These are phyloP conservation scores for Flexamia atlantica DNA, from an alignment of 2,888 invertebrate species.

Conservation along the genomic window DNA sequence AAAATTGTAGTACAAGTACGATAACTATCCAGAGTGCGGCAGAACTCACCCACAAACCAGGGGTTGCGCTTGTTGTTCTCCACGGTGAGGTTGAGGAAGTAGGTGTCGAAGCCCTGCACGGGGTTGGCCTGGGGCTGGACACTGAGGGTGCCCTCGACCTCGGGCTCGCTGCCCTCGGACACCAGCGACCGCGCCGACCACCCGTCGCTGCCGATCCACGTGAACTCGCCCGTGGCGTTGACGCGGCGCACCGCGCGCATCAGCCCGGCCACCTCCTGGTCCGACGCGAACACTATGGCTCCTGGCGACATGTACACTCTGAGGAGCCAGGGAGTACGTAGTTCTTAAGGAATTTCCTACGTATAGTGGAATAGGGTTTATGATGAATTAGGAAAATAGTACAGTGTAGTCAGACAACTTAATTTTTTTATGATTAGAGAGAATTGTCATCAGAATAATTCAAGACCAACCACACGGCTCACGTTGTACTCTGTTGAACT, in stretches of 20 bases:
- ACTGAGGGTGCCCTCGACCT: slow-evolving; percentile 94
- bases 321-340: no score
- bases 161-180: slow-evolving; percentile 86
- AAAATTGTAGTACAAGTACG: no score
- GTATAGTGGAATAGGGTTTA: no score
- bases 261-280: slow-evolving; percentile 97
- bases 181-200: slow-evolving; percentile 85
- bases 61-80: slow-evolving; percentile 94
- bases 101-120: slow-evolving; percentile 91
- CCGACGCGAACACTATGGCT: slow-evolving; percentile 96
- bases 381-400: no score
- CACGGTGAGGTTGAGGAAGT: slow-evolving; percentile 90
- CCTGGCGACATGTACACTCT: slow-evolving; percentile 84
- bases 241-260: slow-evolving; percentile 94
- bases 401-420: no score
- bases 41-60: slow-evolving; percentile 92
- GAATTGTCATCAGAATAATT: no score
- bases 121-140: slow-evolving; percentile 96
- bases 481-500: no score
- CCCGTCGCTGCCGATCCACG: slow-evolving; percentile 98
- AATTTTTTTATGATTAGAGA: no score
- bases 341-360: no score
- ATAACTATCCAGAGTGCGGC: no score
- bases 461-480: no score
- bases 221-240: slow-evolving; percentile 93